Evolutionary conservation across 2,888 invertebrate genomes (phyloP).

Genomic region (Gerris lacustris): DNA sequence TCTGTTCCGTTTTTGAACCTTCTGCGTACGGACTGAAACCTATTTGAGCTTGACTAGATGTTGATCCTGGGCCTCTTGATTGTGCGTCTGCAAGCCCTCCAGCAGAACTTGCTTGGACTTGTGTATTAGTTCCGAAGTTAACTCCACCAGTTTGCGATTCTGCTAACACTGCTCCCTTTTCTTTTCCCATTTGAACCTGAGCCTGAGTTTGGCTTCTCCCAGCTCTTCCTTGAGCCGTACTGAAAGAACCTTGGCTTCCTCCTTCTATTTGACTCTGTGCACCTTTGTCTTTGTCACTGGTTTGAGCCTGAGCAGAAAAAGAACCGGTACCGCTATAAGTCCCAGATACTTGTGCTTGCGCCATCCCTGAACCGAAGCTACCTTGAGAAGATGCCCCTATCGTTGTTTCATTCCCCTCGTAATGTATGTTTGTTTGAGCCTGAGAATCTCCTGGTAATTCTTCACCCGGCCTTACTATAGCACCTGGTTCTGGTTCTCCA

Average conservation of each 20-base stretch:
- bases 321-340: conserved; percentile 64
- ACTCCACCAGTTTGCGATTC: conserved; percentile 59
- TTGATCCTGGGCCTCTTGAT: conserved; percentile 69
- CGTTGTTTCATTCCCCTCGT: conserved; percentile 42
- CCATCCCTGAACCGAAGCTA: conserved; percentile 56
- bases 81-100: conserved; percentile 79
- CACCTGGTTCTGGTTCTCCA: conserved; percentile 20
- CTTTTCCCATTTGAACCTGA: conserved; percentile 62
- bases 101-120: conserved; percentile 67
- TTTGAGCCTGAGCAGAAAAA: conserved; percentile 50
- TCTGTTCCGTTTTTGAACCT: conserved; percentile 42
- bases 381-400: conserved; percentile 68
- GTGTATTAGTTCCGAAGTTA: conserved; percentile 63
- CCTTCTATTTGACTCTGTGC: conserved; percentile 31
- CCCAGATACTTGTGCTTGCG: conserved; percentile 67
- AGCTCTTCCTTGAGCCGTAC: conserved; percentile 63
- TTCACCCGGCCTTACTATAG: conserved; percentile 19
- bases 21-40: conserved; percentile 66
- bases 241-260: conserved; percentile 52
- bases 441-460: conserved; percentile 30
- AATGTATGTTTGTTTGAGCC: conserved; percentile 30
- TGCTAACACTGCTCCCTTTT: conserved; percentile 62
- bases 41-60: conserved; percentile 78
- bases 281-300: conserved; percentile 30
- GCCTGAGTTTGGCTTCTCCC: conserved; percentile 66